phyloP scores from a whole-genome alignment of 2,113 vertebrate genomes.

The Macroglossus sobrinus region DNA sequence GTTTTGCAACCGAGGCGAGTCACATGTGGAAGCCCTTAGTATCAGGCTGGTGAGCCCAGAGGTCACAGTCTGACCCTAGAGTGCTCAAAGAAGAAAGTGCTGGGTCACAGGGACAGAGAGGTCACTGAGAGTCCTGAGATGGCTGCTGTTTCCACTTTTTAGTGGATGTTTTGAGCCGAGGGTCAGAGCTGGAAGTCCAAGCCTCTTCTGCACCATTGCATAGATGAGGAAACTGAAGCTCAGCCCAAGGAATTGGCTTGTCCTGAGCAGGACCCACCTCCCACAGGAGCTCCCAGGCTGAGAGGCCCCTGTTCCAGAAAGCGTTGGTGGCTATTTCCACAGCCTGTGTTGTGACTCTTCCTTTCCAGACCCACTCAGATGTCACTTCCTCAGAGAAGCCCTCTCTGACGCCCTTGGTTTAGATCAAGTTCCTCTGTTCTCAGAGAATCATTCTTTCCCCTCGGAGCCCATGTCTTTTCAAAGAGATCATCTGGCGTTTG shows the following conservation, averaged over 20 bases:
- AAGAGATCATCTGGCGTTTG: neutral
- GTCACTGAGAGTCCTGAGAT: neutral
- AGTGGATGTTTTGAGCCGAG: neutral
- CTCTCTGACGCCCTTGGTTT: neutral
- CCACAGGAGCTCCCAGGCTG: neutral
- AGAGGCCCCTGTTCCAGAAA: neutral
- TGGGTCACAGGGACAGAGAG: neutral
- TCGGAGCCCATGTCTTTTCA: neutral
- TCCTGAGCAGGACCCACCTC: neutral
- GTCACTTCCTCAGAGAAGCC: neutral
- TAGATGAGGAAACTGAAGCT: neutral
- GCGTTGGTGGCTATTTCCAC: rapidly evolving
- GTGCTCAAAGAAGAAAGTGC: neutral
- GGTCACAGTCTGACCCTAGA: neutral
- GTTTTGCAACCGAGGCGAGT: neutral
- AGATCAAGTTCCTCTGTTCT: neutral
- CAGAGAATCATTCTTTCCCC: neutral
- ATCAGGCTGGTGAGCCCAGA: neutral
- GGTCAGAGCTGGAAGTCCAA: neutral
- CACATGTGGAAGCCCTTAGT: rapidly evolving
- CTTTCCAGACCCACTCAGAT: neutral
- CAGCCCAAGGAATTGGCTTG: no score
- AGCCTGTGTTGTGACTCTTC: neutral
- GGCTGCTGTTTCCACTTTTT: neutral
- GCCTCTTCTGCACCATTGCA: neutral